These are phyloP conservation scores for Temnothorax curvispinosus DNA, from an alignment of 1,140 invertebrate genomes.

Conservation along the genomic window DNA sequence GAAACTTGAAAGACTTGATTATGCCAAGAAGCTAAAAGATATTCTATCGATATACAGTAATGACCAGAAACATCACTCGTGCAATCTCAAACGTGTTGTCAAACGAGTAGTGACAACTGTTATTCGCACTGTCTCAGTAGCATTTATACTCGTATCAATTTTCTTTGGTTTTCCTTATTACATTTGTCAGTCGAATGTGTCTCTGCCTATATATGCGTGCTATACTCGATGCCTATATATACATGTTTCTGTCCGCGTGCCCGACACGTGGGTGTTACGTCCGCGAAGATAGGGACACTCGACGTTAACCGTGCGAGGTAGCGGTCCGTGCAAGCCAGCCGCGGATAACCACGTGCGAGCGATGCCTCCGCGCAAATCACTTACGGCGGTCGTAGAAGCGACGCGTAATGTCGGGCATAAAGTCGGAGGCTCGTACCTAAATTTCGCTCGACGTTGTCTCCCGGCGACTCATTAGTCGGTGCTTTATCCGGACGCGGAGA, in stretches of 20 bases:
- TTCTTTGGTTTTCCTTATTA: not conserved
- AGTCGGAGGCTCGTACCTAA: conserved; percentile 27
- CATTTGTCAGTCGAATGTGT: not conserved
- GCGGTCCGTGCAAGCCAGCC: too few relatives aligned
- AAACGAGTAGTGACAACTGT: not conserved
- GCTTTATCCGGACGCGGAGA: conserved; percentile 28
- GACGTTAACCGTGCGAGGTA: not conserved
- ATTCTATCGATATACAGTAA: not conserved
- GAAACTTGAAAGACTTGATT: conserved; percentile 15
- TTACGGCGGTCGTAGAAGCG: conserved; percentile 2
- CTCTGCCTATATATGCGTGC: too few relatives aligned
- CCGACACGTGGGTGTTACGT: not conserved
- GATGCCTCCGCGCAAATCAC: not conserved
- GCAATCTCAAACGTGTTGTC: not conserved
- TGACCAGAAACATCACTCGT: not conserved
- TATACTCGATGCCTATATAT: not conserved
- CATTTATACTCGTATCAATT: conserved; percentile 5
- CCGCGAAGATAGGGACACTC: not conserved
- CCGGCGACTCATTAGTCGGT: conserved; percentile 63
- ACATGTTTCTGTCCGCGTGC: not conserved
- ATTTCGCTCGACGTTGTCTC: conserved; percentile 56
- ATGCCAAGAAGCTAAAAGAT: not conserved
- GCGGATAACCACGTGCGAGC: too few relatives aligned
- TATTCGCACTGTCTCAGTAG: conserved; percentile 25
- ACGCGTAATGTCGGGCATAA: conserved; percentile 4